Base-by-base conservation (phyloP, 2,797 vertebrate genomes). In the Nannoperca obscura region DNA sequence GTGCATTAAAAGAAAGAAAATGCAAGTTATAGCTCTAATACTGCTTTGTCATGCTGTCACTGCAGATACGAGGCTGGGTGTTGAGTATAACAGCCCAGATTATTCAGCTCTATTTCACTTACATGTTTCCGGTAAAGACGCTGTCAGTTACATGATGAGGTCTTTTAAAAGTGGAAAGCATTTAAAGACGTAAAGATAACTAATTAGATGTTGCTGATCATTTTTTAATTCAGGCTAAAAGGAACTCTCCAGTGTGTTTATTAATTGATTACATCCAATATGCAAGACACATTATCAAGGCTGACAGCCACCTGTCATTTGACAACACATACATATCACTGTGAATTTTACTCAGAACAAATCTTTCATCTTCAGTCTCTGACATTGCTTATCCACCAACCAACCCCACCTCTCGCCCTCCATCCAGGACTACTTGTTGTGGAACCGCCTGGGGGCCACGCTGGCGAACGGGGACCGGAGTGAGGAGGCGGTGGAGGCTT, bases 371-470 rank as follows among this genome's bases (percentile, higher is more conserved):
- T 38, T 67, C 38, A n/a, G 59, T 36, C n/a, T 67, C 42, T 49
- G 57, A 67, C 47, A 36, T 8, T 67, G 9, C 17, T 62, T 20
- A 46, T 40, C 34, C 15, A 7, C 65, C 52, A 57, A 42, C 58
- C 47, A 54, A 54, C 55, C 24, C 24, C 52, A 53, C 9, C 64
- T 7, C 27, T 71, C 22, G 2, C 52, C n/a, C 42, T 82, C 47
- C 24, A 58, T 63, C 12, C 91, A 99, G 98, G 98, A 99, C 93
- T 99, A 99, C 47, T 96, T 99, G 1, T 75, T 99, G 74, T 99
- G 98, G 98, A 99, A 99, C 90, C 97, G 98, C 30, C 96, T 99
- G 1, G 98, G 98, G 55, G 98, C 98, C 3, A 99, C 98, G 0
- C 84, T 99, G 92, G 98, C 98, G 0, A 99, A 99, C 0, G 98